Evolutionary conservation across 2,888 invertebrate species (phyloP).

Genomic region (Mimachlamys varia): DNA sequence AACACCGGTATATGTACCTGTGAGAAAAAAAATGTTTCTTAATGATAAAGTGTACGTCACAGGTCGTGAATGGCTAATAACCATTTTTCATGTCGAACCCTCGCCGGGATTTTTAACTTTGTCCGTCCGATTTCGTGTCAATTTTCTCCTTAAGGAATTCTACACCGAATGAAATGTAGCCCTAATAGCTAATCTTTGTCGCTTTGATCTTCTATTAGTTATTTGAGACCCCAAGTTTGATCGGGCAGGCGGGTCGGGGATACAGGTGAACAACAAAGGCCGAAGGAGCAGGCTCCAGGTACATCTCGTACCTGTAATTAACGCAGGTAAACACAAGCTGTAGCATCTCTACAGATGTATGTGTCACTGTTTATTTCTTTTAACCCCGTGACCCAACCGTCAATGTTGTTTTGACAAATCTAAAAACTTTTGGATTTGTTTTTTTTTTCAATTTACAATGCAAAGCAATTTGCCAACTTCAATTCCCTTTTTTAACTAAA

Average conservation of each 20-base stretch:
- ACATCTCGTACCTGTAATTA: constrained; percentile 29
- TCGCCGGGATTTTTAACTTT: constrained; percentile 33
- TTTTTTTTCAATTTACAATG: too few relatives aligned
- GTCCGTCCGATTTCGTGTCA: constrained; percentile 14
- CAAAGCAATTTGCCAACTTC: too few relatives aligned
- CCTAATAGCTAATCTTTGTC: constrained; percentile 32
- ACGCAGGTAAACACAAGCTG: background rate
- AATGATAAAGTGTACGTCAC: background rate
- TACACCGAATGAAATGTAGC: constrained; percentile 13
- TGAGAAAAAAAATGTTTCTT: background rate
- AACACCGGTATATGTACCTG: background rate
- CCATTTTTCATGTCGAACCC: constrained; percentile 28
- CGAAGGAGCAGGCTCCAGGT: background rate
- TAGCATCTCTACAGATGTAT: background rate
- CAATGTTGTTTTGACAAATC: background rate
- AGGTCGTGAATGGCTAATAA: background rate
- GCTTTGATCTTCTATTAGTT: constrained; percentile 31
- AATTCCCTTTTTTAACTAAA: too few relatives aligned
- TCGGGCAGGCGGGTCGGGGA: constrained; percentile 5
- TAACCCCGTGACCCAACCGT: background rate
- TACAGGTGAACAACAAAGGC: background rate
- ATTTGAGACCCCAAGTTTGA: background rate
- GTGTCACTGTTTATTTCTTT: background rate
- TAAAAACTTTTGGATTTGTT: background rate
- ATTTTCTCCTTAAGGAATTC: constrained; percentile 5